Conservation (phyloP, 2,113 vertebrate genomes). For the Acrocephalus kingi region DNA sequence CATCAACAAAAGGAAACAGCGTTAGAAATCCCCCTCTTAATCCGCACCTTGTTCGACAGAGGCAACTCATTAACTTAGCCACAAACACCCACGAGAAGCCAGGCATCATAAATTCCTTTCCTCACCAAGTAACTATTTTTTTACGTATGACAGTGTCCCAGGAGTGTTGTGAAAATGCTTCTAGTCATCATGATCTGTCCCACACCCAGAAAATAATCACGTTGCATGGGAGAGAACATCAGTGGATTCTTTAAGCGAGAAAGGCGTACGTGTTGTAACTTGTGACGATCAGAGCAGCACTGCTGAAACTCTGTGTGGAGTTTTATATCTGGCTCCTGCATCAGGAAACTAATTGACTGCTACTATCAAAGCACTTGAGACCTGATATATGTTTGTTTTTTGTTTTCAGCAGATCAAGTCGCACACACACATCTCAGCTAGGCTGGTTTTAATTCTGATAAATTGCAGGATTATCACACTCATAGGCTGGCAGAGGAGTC, state of each 20-base stretch:
- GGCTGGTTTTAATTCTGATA: background rate
- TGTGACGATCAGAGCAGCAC: background rate
- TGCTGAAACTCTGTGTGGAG: background rate
- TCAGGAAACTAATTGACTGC: background rate
- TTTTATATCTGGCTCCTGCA: background rate
- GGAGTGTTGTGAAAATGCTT: background rate
- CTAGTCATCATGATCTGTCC: background rate
- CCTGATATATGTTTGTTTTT: background rate
- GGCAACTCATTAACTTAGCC: background rate
- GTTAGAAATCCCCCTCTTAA: background rate
- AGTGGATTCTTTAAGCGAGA: background rate
- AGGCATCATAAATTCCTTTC: background rate
- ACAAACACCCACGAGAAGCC: background rate
- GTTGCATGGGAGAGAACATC: background rate
- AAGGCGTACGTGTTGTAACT: background rate
- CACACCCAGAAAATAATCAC: slow-evolving; percentile 42
- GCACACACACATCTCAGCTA: background rate
- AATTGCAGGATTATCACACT: background rate
- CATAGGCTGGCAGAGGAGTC: background rate
- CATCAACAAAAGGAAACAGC: background rate
- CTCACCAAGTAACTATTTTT: background rate
- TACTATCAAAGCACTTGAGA: background rate
- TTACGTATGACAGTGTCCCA: background rate
- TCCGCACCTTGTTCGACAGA: background rate
- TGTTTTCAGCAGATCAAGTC: background rate